Evolutionary conservation across 2,888 invertebrate species (phyloP).

Genomic region (Chloroclysta siterata): DNA sequence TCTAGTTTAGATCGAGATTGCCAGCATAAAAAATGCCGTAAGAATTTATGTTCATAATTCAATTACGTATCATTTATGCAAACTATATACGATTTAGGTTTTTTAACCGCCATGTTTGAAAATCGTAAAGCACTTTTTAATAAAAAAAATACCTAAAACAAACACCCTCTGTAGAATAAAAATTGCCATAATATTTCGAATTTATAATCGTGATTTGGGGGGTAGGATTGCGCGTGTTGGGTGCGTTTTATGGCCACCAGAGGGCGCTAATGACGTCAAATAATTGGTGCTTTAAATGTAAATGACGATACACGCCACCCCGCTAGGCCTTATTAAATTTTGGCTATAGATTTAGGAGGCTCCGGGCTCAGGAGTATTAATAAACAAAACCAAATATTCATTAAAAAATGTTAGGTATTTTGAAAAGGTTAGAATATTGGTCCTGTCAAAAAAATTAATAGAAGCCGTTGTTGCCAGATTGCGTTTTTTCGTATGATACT

Average conservation of each 20-base stretch:
- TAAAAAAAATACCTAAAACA: conserved; percentile 21
- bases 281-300: conserved; percentile 85
- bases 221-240: conserved; percentile 69
- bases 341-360: conserved; percentile 54
- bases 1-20: no score
- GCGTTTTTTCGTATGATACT: no score
- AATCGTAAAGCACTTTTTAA: conserved; percentile 10
- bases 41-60: no score
- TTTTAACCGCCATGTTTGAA: neutral
- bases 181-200: conserved; percentile 75
- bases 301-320: conserved; percentile 78
- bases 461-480: no score
- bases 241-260: conserved; percentile 81
- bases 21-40: no score
- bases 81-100: neutral
- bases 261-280: conserved; percentile 84
- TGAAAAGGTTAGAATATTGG: no score
- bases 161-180: conserved; percentile 64
- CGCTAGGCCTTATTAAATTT: conserved; percentile 77
- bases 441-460: no score
- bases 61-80: neutral
- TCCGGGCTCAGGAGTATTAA: conserved; percentile 31
- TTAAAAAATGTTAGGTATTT: neutral
- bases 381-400: conserved; percentile 21
- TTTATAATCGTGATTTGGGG: conserved; percentile 73